Conservation (phyloP, 1,140 invertebrate genomes). For the Scaptomyza pallida region DNA sequence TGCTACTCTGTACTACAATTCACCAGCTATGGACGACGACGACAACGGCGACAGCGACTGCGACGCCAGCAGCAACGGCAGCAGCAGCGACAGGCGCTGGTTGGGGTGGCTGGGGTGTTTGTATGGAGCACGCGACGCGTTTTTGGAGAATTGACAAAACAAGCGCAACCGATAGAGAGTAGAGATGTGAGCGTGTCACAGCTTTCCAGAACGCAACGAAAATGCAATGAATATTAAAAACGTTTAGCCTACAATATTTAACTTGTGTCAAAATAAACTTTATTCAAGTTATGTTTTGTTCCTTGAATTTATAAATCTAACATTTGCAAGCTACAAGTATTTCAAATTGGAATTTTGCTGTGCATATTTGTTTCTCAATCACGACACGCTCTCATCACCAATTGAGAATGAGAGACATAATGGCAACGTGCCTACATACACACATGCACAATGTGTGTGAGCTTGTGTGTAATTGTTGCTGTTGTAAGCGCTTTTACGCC, state of each 20-base stretch:
- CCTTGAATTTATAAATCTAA: too few relatives aligned
- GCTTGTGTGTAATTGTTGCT: constrained; percentile 52
- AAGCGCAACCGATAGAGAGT: constrained; percentile 57
- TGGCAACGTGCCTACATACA: constrained; percentile 31
- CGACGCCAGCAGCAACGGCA: constrained; percentile 15
- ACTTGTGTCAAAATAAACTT: too few relatives aligned
- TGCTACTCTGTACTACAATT: constrained; percentile 65
- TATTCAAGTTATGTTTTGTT: too few relatives aligned
- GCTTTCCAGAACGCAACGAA: neutral
- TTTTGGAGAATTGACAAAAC: constrained; percentile 75
- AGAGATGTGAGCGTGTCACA: neutral
- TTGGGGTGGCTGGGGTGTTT: constrained; percentile 43
- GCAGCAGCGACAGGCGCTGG: constrained; percentile 37
- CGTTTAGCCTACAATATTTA: too few relatives aligned
- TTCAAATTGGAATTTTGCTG: too few relatives aligned
- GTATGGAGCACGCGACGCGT: constrained; percentile 63
- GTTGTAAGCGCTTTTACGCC: constrained; percentile 59
- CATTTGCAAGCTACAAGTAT: too few relatives aligned
- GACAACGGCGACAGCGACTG: constrained; percentile 6
- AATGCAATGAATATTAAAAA: too few relatives aligned
- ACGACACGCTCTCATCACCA: neutral
- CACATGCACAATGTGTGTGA: constrained; percentile 1
- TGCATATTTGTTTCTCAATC: neutral
- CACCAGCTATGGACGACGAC: constrained; percentile 29
- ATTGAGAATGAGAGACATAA: neutral